Base-by-base conservation (phyloP, 2,797 vertebrate genomes). In the Adelosebastes latens region DNA sequence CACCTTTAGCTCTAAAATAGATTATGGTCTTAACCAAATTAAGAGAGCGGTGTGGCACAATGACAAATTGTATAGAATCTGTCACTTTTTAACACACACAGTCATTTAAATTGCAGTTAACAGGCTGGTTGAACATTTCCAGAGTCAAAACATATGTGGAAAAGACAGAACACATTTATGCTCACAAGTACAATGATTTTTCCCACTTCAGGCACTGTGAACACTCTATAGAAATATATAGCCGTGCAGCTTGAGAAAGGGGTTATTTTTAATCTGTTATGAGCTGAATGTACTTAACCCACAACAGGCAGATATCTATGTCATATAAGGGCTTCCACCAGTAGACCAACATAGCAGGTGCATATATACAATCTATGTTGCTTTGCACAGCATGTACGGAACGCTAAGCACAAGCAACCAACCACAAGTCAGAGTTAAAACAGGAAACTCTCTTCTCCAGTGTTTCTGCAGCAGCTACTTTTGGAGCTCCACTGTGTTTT, bases 371-470 rank as follows among this genome's bases (percentile, higher is more conserved):
- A 24, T 27, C 18, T 58, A 56, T 58, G 34, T 34, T 25, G 22
- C 56, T 46, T 42, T 67, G n/a, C 39, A 61, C 8, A 52, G 29
- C 29, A 25, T 55, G n/a, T 29, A 20, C 31, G n/a, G 24, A 36
- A 32, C 1, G 8, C 58, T 22, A 14, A 72, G 25, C 25, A 60
- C 9, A 61, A 34, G 42, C 62, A 69, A 7, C 46, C 36, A 70
- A 70, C 80, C 52, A 32, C 29, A 74, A 69, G 59, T 39, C 27
- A 10, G n/a, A 2, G 39, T 67, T 56, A 52, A 68, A 75, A 78
- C 66, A 67, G 79, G 49, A 78, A 72, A 20, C 42, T 73, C 27
- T 65, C 24, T 18, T 46, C 27, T 79, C 8, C 29, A 12, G 61
- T 1, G 53, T 58, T 20, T 25, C 61, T 72, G 8, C 39, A 34